Conservation (phyloP, 1,140 invertebrate species). For the Drosophila hydei region DNA sequence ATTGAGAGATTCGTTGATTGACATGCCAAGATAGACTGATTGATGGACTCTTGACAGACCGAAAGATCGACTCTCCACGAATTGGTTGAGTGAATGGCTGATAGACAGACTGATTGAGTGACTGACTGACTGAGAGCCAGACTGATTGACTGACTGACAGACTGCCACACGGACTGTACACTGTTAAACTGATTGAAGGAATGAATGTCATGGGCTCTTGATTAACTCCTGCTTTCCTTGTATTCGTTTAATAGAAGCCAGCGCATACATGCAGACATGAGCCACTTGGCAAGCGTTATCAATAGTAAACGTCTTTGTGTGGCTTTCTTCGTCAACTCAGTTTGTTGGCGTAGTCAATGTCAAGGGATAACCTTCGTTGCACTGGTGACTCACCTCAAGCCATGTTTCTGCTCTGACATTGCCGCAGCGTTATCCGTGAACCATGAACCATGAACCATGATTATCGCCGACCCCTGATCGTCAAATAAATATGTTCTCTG, state of each 20-base stretch:
- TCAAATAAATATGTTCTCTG: no score
- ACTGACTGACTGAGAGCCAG: no score
- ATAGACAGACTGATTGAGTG: no score
- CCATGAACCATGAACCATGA: neutral
- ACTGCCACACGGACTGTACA: neutral
- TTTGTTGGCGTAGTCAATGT: neutral
- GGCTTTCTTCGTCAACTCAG: neutral
- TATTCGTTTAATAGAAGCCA: no score
- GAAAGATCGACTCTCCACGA: no score
- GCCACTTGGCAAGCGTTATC: neutral
- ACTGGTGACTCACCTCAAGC: neutral
- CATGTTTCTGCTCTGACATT: constrained; percentile 1
- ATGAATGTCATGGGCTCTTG: no score
- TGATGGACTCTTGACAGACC: no score
- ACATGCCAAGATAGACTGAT: neutral
- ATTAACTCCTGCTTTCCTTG: no score
- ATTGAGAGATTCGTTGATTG: no score
- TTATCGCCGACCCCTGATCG: constrained; percentile 4
- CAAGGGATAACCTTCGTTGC: constrained; percentile 3
- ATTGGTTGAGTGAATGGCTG: neutral
- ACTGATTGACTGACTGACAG: neutral
- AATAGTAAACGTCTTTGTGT: neutral
- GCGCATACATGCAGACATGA: neutral
- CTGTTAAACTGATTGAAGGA: no score
- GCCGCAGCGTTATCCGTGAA: constrained; percentile 20